phyloP scores from a whole-genome alignment of 92 coral and sea anemone genomes.

The Hydrozoanthus gracilis region DNA sequence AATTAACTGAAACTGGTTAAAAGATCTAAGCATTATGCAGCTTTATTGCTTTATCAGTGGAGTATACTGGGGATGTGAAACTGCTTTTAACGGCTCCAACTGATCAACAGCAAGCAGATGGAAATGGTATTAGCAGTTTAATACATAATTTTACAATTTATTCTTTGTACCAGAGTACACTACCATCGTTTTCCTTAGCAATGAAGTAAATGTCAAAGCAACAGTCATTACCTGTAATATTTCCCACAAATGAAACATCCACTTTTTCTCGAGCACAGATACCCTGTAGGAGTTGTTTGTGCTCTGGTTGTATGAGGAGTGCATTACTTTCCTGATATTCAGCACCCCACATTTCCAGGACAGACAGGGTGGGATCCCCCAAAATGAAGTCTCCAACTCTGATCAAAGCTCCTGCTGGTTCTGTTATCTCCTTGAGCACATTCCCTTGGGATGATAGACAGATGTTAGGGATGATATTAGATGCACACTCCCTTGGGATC shows the following conservation, averaged over 20 bases:
- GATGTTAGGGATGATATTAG: too few relatives aligned
- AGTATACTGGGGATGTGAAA: too few relatives aligned
- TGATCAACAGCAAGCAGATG: too few relatives aligned
- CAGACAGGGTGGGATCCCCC: constrained; percentile 98
- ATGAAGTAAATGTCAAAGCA: not conserved
- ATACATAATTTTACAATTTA: too few relatives aligned
- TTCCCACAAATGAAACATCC: constrained; percentile 92
- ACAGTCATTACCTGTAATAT: constrained; percentile 75
- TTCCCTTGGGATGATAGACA: constrained; percentile 66
- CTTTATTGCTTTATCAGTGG: too few relatives aligned
- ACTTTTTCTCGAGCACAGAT: constrained; percentile 94
- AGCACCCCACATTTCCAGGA: constrained; percentile 98
- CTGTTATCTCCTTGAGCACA: constrained; percentile 94
- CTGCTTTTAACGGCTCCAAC: too few relatives aligned
- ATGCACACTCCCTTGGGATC: too few relatives aligned
- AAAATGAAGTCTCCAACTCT: constrained; percentile 77
- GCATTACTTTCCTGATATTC: constrained; percentile 99
- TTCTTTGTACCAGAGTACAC: too few relatives aligned
- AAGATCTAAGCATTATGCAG: too few relatives aligned
- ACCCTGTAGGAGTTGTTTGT: constrained; percentile 61
- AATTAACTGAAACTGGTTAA: too few relatives aligned
- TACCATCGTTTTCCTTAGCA: not conserved
- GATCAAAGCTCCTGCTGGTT: constrained; percentile 95
- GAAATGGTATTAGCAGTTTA: too few relatives aligned
- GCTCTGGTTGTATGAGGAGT: constrained; percentile 74